Percentiles rank a stretch among this genome's conserved stretches.
Evolutionary conservation across 2,888 invertebrate genomes (phyloP).

Genomic region (Scrobipalpa atriplicella): DNA sequence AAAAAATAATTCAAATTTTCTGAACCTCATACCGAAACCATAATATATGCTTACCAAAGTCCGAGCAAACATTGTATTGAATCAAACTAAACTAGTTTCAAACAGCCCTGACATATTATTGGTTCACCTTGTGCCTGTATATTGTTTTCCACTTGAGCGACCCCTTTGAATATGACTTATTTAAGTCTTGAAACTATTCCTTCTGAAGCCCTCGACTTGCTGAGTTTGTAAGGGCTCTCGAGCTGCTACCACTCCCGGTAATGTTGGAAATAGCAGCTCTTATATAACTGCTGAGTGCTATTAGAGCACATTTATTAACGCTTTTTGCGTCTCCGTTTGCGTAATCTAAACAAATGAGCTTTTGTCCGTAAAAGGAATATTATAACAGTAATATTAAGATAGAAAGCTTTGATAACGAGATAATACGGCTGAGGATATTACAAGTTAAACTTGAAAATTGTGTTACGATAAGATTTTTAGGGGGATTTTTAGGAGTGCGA

Average conservation of each 20-base stretch:
- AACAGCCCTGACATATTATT: constrained; percentile 17
- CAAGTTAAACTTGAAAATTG: not conserved
- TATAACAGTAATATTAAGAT: constrained; percentile 1
- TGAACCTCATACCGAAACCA: not conserved
- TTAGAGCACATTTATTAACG: constrained; percentile 3
- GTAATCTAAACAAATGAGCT: constrained; percentile 7
- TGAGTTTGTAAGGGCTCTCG: constrained; percentile 24
- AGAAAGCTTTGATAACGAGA: constrained; percentile 4
- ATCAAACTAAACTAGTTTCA: not conserved
- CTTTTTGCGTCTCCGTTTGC: constrained; percentile 11
- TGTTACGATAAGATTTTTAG: not conserved
- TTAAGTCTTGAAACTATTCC: constrained; percentile 27
- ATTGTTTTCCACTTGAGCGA: constrained; percentile 36
- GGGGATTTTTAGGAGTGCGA: no score
- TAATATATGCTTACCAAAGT: constrained; percentile 5
- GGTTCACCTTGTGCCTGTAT: not conserved
- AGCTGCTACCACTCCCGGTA: not conserved
- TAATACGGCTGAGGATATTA: not conserved
- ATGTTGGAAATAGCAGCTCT: not conserved
- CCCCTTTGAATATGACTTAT: constrained; percentile 27
- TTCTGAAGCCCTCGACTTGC: not conserved
- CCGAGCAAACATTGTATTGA: not conserved
- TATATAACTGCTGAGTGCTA: constrained; percentile 14
- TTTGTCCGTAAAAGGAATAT: constrained; percentile 1
- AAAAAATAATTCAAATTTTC: not conserved